Conservation (phyloP, 2,797 vertebrate genomes). For the Pangasius larnaudii region DNA sequence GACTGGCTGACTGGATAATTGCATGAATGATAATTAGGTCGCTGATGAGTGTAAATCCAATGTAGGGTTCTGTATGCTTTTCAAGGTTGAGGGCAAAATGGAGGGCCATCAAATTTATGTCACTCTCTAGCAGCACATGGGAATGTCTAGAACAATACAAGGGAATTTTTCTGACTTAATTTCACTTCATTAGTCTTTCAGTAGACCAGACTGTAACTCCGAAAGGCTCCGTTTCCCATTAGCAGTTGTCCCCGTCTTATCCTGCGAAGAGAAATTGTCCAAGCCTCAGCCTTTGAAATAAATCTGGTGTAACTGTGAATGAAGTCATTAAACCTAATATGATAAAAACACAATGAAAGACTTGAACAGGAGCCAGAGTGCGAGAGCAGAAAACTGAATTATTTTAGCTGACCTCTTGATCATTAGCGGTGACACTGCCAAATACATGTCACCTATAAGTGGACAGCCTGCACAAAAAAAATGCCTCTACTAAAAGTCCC, state of each 20-base stretch:
- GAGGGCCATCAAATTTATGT: neutral
- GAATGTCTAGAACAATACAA: conserved; percentile 39
- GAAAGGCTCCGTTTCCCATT: conserved; percentile 47
- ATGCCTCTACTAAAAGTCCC: conserved; percentile 1
- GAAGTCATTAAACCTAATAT: conserved; percentile 59
- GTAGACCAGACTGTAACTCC: conserved; percentile 31
- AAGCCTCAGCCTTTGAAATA: conserved; percentile 57
- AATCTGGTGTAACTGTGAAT: conserved; percentile 52
- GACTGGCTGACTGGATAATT: neutral
- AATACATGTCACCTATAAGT: conserved; percentile 36
- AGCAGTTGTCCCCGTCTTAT: conserved; percentile 40
- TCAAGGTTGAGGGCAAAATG: conserved; percentile 4
- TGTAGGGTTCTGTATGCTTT: neutral
- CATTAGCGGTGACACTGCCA: conserved; percentile 46
- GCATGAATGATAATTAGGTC: neutral
- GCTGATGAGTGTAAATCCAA: neutral
- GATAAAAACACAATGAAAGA: conserved; percentile 48
- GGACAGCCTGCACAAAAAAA: conserved; percentile 10
- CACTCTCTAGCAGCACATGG: neutral
- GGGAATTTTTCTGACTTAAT: conserved; percentile 53
- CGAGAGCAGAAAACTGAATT: conserved; percentile 19
- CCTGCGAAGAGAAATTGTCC: conserved; percentile 55
- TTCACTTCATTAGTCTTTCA: conserved; percentile 51
- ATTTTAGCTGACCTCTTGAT: conserved; percentile 35
- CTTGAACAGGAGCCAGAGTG: conserved; percentile 36